phyloP scores from a whole-genome alignment of 2,888 invertebrate species.

The Nephrotoma appendiculata region DNA sequence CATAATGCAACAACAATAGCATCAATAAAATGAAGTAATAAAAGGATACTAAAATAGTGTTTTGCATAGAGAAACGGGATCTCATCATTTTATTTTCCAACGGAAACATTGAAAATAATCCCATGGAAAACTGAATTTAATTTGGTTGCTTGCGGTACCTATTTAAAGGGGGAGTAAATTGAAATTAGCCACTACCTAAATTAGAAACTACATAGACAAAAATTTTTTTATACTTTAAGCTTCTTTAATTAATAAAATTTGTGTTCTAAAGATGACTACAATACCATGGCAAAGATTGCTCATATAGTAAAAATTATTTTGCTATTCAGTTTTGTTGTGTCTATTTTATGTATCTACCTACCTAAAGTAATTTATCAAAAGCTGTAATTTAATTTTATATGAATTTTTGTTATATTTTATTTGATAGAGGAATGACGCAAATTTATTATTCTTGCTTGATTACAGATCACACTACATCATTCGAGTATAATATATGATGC shows the following conservation, averaged over 20 bases:
- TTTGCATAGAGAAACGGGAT: not conserved
- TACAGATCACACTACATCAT: not conserved
- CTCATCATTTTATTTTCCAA: not conserved
- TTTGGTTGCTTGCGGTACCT: no score
- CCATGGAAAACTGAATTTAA: no score
- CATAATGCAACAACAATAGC: not conserved
- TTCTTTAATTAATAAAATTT: no score
- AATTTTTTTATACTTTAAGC: no score
- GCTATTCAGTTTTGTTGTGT: no score
- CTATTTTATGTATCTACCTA: no score
- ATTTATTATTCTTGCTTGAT: not conserved
- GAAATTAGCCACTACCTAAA: no score
- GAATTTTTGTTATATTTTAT: not conserved
- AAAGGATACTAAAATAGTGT: not conserved
- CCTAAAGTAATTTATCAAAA: not conserved
- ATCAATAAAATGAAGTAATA: not conserved
- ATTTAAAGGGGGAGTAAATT: no score
- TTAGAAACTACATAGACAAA: no score
- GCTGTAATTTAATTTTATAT: not conserved
- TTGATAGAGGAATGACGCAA: not conserved
- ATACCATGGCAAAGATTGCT: no score
- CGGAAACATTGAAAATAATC: not conserved
- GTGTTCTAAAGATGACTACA: no score
- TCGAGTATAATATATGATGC: not conserved
- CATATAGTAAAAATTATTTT: no score